These are phyloP conservation scores for Gymnocephalus cernua DNA, from an alignment of 2,113 vertebrate genomes.

Conservation along the genomic window DNA sequence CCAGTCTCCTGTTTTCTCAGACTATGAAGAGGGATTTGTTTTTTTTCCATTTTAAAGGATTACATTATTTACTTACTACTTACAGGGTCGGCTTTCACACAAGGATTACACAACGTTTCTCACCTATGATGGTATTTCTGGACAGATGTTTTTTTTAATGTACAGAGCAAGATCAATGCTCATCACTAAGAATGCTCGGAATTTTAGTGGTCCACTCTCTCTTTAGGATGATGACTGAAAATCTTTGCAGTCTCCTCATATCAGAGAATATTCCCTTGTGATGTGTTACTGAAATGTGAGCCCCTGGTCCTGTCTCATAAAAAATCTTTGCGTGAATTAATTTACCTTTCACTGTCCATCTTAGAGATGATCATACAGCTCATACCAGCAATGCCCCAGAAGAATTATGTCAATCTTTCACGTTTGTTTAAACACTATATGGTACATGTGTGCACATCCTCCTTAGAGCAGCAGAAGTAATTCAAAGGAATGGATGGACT, in stretches of 20 bases:
- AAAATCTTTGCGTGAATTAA: background rate
- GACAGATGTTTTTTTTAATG: background rate
- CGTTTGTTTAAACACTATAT: too few species aligned
- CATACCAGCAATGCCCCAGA: too few species aligned
- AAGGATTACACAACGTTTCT: background rate
- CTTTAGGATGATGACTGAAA: background rate
- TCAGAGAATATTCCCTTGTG: background rate
- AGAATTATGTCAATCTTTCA: too few species aligned
- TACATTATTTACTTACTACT: background rate
- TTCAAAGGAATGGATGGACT: too few species aligned
- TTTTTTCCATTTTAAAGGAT: conserved; percentile 1
- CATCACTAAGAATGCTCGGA: background rate
- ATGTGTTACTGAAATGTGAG: background rate
- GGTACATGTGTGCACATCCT: too few species aligned
- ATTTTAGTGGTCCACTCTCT: background rate
- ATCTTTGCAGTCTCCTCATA: background rate
- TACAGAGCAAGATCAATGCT: background rate
- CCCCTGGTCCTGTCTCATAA: conserved; percentile 15
- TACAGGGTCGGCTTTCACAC: background rate
- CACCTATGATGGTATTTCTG: background rate
- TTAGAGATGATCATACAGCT: background rate
- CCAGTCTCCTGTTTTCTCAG: background rate
- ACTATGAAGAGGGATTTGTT: background rate
- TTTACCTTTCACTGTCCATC: background rate
- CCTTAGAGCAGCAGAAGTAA: too few species aligned